phyloP scores from a whole-genome alignment of 1,140 invertebrate genomes.

The Drosophila virilis region DNA sequence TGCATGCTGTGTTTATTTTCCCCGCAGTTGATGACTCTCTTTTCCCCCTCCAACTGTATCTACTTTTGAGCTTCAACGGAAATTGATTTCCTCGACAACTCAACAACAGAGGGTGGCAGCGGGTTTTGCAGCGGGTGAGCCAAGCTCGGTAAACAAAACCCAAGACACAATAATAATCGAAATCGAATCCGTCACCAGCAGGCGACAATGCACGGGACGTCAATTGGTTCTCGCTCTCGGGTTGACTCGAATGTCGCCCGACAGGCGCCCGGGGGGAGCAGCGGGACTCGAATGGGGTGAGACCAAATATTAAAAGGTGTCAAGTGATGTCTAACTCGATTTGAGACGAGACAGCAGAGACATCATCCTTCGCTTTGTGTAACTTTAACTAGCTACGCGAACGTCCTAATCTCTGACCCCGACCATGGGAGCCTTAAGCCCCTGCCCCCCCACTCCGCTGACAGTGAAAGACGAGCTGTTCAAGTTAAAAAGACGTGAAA shows the following conservation, averaged over 20 bases:
- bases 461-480: constrained; percentile 70
- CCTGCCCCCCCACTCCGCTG: constrained; percentile 2
- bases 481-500: constrained; percentile 77
- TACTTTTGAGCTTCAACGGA: constrained; percentile 55
- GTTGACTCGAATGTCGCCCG: constrained; percentile 21
- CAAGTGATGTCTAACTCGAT: constrained; percentile 57
- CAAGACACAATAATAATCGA: constrained; percentile 79
- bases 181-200: constrained; percentile 77
- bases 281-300: not conserved
- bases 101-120: not conserved
- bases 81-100: constrained; percentile 67
- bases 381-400: constrained; percentile 39
- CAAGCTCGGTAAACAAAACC: constrained; percentile 69
- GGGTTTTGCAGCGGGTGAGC: constrained; percentile 13
- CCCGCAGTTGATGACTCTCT: constrained; percentile 35
- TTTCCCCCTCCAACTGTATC: not conserved
- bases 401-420: constrained; percentile 40
- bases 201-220: constrained; percentile 45
- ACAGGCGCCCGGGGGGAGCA: constrained; percentile 9
- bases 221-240: constrained; percentile 26
- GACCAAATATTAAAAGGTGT: constrained; percentile 64
- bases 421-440: not conserved
- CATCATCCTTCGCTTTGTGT: constrained; percentile 35
- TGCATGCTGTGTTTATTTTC: constrained; percentile 70
- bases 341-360: constrained; percentile 30